Conservation (phyloP, 2,888 invertebrate genomes). For the Volucella inanis region DNA sequence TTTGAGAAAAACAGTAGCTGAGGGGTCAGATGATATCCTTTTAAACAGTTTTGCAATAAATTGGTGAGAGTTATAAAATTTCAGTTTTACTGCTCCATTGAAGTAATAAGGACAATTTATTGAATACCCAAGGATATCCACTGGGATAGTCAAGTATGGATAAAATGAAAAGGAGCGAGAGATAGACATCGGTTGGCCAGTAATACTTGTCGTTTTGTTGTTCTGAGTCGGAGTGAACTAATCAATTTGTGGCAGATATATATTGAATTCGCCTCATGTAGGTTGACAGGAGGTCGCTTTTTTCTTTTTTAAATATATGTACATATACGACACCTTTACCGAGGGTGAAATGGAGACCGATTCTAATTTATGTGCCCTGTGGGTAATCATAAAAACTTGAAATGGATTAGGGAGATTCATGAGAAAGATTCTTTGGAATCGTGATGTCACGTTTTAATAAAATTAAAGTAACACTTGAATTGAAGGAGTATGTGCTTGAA, state of each 20-base stretch:
- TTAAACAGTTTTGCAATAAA: slow-evolving; percentile 76
- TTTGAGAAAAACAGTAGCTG: slow-evolving; percentile 38
- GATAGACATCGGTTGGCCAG: background rate
- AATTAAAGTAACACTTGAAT: no score
- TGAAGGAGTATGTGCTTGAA: no score
- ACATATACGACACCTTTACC: background rate
- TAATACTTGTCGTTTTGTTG: background rate
- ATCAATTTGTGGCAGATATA: slow-evolving; percentile 26
- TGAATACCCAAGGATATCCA: slow-evolving; percentile 76
- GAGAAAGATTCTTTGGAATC: no score
- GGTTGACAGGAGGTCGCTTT: slow-evolving; percentile 40
- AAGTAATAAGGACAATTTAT: slow-evolving; percentile 82
- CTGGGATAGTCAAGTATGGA: background rate
- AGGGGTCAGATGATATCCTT: slow-evolving; percentile 55
- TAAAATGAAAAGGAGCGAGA: background rate
- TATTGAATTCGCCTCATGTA: slow-evolving; percentile 45
- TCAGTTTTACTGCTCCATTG: slow-evolving; percentile 81
- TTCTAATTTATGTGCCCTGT: slow-evolving; percentile 31
- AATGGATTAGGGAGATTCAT: no score
- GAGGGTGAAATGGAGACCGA: background rate
- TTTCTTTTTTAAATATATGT: slow-evolving; percentile 1
- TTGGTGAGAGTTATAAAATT: slow-evolving; percentile 80
- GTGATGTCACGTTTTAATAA: no score
- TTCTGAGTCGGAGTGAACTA: background rate
- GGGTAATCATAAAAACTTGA: slow-evolving; percentile 33